Percentiles rank a stretch among this genome's conserved stretches.
Conservation (phyloP, 2,797 vertebrate genomes). For the Hephaestus fuliginosus region DNA sequence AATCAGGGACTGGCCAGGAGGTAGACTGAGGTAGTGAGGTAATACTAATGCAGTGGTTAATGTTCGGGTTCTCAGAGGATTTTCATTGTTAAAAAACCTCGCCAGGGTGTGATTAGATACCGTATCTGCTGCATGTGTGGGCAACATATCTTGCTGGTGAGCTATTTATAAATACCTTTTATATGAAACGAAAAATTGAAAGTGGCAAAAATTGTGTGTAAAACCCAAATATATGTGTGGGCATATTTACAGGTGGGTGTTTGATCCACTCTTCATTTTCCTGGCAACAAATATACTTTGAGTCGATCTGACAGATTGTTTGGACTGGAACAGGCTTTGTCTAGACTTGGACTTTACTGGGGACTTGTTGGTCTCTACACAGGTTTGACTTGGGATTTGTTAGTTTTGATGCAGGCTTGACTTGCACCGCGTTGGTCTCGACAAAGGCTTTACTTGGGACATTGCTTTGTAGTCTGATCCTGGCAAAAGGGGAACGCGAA, state of each 20-base stretch:
- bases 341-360: neutral
- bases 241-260: too few species aligned
- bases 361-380: neutral
- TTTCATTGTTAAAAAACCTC: slow-evolving; percentile 6
- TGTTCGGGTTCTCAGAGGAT: neutral
- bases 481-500: neutral
- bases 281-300: neutral
- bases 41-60: slow-evolving; percentile 5
- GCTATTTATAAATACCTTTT: too few species aligned
- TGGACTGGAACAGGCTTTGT: neutral
- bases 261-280: neutral
- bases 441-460: too few species aligned
- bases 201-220: neutral
- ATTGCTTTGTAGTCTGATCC: neutral
- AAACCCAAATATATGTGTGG: neutral
- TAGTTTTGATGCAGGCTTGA: neutral
- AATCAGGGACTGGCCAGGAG: slow-evolving; percentile 52
- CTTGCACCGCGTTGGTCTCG: neutral
- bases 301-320: neutral
- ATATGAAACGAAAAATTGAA: neutral
- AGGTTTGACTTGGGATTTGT: neutral
- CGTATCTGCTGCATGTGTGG: neutral
- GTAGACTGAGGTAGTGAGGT: slow-evolving; percentile 19
- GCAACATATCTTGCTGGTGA: neutral
- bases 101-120: neutral